phyloP scores from a whole-genome alignment of 2,113 vertebrate genomes.

The Pyrgilauda ruficollis region DNA sequence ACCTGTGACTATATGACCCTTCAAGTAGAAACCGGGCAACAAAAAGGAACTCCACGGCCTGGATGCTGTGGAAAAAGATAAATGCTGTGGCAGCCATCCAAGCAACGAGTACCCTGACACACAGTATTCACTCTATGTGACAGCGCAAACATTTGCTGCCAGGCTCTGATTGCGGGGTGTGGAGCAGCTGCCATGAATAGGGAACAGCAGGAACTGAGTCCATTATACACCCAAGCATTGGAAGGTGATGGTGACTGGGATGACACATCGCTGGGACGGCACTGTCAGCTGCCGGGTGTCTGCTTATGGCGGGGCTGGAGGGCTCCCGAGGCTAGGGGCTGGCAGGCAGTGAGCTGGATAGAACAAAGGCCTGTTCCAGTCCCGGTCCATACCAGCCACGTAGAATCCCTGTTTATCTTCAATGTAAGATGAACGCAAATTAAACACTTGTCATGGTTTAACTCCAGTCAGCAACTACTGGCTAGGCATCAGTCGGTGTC shows the following conservation, averaged over 20 bases:
- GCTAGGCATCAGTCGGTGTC: background rate
- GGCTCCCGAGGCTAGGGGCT: background rate
- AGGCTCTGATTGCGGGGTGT: background rate
- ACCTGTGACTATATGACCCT: background rate
- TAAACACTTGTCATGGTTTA: background rate
- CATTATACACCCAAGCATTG: background rate
- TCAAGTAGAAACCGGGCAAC: rapidly evolving
- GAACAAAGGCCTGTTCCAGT: too few relatives aligned
- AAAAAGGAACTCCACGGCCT: rapidly evolving
- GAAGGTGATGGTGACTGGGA: background rate
- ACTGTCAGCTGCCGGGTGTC: rapidly evolving
- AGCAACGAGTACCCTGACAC: background rate
- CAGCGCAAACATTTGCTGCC: background rate
- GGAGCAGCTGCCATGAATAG: background rate
- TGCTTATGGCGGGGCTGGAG: rapidly evolving
- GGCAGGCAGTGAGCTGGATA: too few relatives aligned
- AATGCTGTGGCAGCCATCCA: background rate
- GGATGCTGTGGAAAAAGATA: background rate
- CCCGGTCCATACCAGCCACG: rapidly evolving
- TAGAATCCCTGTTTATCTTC: background rate
- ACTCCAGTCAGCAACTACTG: background rate
- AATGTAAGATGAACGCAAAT: rapidly evolving
- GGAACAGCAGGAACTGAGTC: background rate
- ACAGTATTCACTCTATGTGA: background rate
- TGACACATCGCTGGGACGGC: rapidly evolving